phyloP scores from a whole-genome alignment of 2,113 vertebrate species.

The Pseudorhombus dupliciocellatus region DNA sequence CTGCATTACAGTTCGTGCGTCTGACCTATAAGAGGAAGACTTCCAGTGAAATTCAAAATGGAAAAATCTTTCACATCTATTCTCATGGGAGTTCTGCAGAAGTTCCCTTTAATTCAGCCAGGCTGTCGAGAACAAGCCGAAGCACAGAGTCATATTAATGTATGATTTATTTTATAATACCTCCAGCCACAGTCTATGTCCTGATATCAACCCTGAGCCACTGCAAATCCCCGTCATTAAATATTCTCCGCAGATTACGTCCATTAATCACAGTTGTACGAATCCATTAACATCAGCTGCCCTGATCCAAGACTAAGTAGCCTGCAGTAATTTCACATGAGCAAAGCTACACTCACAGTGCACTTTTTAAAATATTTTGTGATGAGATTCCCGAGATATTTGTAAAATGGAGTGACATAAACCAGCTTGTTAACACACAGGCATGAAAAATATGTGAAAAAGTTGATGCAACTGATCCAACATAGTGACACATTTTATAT shows the following conservation, averaged over 20 bases:
- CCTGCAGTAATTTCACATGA: neutral
- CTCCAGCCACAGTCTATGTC: slow-evolving; percentile 44
- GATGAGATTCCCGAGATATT: too few relatives aligned
- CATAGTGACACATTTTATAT: too few relatives aligned
- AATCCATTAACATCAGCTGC: slow-evolving; percentile 13
- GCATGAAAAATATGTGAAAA: too few relatives aligned
- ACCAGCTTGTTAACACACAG: too few relatives aligned
- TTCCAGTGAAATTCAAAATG: neutral
- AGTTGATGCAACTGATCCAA: too few relatives aligned
- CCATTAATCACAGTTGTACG: slow-evolving; percentile 82
- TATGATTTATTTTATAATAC: slow-evolving; percentile 9
- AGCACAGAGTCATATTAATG: neutral
- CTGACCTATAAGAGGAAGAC: slow-evolving; percentile 45
- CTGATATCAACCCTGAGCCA: slow-evolving; percentile 82
- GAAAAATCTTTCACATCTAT: too few relatives aligned
- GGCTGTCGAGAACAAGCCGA: neutral
- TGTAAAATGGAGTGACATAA: too few relatives aligned
- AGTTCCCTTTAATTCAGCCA: neutral
- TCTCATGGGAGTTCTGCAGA: too few relatives aligned
- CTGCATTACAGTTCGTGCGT: slow-evolving; percentile 31
- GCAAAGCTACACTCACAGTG: neutral
- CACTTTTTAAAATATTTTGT: neutral
- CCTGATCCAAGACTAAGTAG: neutral
- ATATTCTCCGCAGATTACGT: slow-evolving; percentile 85
- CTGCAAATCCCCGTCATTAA: slow-evolving; percentile 84